These are phyloP conservation scores for Podarcis muralis DNA, from an alignment of 2,113 vertebrate species.

Conservation along the genomic window DNA sequence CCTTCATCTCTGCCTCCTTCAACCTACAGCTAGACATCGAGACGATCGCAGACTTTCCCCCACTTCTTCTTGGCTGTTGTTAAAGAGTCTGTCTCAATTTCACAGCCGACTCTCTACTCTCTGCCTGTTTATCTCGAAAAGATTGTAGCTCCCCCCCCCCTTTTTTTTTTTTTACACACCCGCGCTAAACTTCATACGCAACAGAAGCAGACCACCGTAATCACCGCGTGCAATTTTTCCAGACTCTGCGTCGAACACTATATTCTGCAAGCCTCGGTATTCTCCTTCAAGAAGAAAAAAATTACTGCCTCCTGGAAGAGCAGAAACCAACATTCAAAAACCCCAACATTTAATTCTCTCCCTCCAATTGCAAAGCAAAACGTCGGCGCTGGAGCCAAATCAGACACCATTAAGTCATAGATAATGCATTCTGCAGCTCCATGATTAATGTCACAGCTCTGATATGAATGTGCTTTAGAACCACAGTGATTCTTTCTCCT, in stretches of 20 bases:
- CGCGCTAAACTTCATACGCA: background rate
- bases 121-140: background rate
- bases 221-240: background rate
- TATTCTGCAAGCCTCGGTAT: background rate
- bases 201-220: background rate
- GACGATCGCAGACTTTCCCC: background rate
- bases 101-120: background rate
- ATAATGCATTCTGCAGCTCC: background rate
- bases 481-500: background rate
- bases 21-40: no score
- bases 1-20: no score
- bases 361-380: background rate
- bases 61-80: background rate
- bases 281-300: no score
- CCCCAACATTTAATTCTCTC: background rate
- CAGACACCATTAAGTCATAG: background rate
- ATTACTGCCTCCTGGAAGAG: background rate
- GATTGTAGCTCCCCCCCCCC: background rate
- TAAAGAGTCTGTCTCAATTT: background rate
- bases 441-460: background rate
- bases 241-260: background rate
- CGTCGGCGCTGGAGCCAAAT: background rate
- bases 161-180: background rate
- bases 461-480: background rate
- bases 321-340: background rate